phyloP scores from a whole-genome alignment of 1,140 invertebrate genomes.

The Ostrea edulis region DNA sequence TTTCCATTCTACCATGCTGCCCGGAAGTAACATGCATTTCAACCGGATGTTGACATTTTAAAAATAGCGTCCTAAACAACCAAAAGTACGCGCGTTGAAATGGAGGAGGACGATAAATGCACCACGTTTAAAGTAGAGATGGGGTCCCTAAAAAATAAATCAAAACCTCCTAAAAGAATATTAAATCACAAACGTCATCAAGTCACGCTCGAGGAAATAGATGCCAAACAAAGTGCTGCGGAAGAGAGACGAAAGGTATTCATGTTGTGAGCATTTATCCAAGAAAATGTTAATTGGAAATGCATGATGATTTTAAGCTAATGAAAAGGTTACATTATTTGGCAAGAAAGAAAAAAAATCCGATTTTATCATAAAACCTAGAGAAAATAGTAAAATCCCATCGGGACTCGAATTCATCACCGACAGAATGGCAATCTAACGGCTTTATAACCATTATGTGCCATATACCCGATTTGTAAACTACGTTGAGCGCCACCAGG shows the following conservation, averaged over 20 bases:
- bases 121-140: background rate
- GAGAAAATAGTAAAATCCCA: too few species aligned
- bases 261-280: too few species aligned
- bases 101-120: background rate
- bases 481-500: too few species aligned
- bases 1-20: constrained; percentile 19
- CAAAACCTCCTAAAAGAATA: constrained; percentile 14
- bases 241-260: constrained; percentile 58
- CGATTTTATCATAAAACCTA: background rate
- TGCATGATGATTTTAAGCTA: too few species aligned
- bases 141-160: background rate
- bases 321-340: too few species aligned
- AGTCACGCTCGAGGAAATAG: constrained; percentile 46
- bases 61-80: constrained; percentile 34
- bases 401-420: too few species aligned
- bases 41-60: constrained; percentile 28
- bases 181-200: constrained; percentile 30
- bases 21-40: background rate
- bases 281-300: too few species aligned
- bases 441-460: too few species aligned
- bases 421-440: too few species aligned
- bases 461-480: too few species aligned
- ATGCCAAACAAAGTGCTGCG: constrained; percentile 51
- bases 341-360: too few species aligned
- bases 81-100: background rate